A percentile compares a stretch with the other conserved stretches of the same genome.
Conservation (phyloP, 2,888 invertebrate genomes). For the Lydus trimaculatus region DNA sequence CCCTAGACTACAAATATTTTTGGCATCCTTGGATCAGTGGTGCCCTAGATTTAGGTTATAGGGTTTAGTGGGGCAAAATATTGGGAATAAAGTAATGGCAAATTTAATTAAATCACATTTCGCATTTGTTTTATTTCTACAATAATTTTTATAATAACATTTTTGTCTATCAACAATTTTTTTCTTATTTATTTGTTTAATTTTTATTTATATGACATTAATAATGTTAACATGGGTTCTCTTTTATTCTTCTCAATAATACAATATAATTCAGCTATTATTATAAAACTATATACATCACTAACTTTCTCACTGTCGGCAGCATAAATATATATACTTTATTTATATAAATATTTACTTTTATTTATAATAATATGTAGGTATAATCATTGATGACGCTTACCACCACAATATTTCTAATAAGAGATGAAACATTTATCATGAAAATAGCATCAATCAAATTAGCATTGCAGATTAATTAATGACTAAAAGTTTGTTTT, state of each 20-base stretch:
- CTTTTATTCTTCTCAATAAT: slow-evolving; percentile 31
- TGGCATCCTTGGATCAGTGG: too few relatives aligned
- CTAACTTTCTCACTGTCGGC: slow-evolving; percentile 45
- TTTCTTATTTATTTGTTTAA: background rate
- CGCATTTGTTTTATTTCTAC: slow-evolving; percentile 45
- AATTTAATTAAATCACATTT: slow-evolving; percentile 31
- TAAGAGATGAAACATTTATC: slow-evolving; percentile 43
- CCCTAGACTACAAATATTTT: too few relatives aligned
- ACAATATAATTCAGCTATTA: slow-evolving; percentile 45
- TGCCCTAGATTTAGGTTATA: too few relatives aligned
- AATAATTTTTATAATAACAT: slow-evolving; percentile 52
- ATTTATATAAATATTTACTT: slow-evolving; percentile 33
- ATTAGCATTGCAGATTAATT: slow-evolving; percentile 40
- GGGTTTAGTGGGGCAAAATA: too few relatives aligned
- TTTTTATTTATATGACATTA: slow-evolving; percentile 27
- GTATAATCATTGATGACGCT: slow-evolving; percentile 28
- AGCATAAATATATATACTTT: slow-evolving; percentile 26
- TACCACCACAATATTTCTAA: slow-evolving; percentile 40
- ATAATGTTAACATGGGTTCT: slow-evolving; percentile 24
- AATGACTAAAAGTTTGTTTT: slow-evolving; percentile 30
- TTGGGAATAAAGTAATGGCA: background rate
- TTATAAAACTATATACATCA: slow-evolving; percentile 57
- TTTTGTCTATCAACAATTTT: slow-evolving; percentile 50
- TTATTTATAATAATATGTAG: slow-evolving; percentile 21
- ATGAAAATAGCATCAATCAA: slow-evolving; percentile 45